Evolutionary conservation across 1,140 invertebrate genomes (phyloP).

Genomic region (Reticulitermes speratus): DNA sequence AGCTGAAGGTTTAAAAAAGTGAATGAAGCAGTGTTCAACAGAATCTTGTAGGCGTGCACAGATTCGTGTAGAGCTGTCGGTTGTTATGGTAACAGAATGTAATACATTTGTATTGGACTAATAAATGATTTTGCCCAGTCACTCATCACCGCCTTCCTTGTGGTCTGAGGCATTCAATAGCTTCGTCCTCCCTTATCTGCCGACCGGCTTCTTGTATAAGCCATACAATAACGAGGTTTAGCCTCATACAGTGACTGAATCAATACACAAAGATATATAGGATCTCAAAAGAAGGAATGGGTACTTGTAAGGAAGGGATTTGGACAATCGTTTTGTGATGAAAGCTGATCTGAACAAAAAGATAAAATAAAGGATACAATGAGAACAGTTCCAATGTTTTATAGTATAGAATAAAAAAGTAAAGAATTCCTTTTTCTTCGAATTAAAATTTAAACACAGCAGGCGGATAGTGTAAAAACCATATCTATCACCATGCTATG

Average conservation of each 20-base stretch:
- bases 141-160: background rate
- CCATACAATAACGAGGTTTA: constrained; percentile 16
- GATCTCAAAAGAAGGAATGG: background rate
- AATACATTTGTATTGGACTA: constrained; percentile 9
- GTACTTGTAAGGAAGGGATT: background rate
- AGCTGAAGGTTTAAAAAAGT: too few relatives aligned
- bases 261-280: background rate
- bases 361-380: background rate
- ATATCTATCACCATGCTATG: too few relatives aligned
- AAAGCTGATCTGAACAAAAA: constrained; percentile 13
- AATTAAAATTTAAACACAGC: background rate
- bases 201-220: background rate
- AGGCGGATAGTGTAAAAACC: too few relatives aligned
- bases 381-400: background rate
- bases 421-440: background rate
- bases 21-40: too few relatives aligned
- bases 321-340: constrained; percentile 11
- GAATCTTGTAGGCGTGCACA: too few relatives aligned
- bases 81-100: background rate
- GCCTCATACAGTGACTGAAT: constrained; percentile 14
- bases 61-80: background rate
- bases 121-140: constrained; percentile 15
- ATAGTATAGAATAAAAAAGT: background rate
- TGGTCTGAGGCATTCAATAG: background rate
- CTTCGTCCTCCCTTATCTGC: background rate